These are phyloP conservation scores for Pluvianellus socialis DNA, from an alignment of 2,113 vertebrate genomes.

Conservation along the genomic window DNA sequence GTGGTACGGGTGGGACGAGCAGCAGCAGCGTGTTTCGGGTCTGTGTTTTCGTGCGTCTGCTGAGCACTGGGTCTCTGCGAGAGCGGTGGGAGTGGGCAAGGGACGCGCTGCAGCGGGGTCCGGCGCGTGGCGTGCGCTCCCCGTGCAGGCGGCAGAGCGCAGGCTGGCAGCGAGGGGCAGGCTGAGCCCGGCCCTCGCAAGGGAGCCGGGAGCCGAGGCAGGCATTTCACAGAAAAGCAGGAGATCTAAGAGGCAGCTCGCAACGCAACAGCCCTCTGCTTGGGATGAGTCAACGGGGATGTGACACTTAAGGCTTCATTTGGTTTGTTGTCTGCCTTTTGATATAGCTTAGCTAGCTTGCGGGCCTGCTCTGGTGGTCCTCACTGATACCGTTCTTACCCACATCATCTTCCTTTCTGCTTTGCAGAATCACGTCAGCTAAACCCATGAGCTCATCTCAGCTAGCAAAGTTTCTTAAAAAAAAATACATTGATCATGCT, in stretches of 20 bases:
- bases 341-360: neutral
- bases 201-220: accelerated
- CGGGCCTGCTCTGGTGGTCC: neutral
- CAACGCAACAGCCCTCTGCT: neutral
- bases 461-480: neutral
- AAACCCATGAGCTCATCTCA: neutral
- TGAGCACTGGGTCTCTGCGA: neutral
- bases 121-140: accelerated
- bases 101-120: accelerated
- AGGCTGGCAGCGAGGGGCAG: neutral
- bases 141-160: accelerated
- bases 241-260: neutral
- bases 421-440: neutral
- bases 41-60: neutral
- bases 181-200: accelerated
- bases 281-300: neutral
- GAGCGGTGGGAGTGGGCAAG: neutral
- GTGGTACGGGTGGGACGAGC: neutral
- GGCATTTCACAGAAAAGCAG: no score
- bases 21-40: neutral
- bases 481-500: neutral
- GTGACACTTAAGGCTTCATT: accelerated
- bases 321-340: neutral
- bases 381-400: neutral
- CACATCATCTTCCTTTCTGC: neutral